Base-by-base conservation (phyloP, 2,113 vertebrate genomes). In the Ctenodactylus gundi region DNA sequence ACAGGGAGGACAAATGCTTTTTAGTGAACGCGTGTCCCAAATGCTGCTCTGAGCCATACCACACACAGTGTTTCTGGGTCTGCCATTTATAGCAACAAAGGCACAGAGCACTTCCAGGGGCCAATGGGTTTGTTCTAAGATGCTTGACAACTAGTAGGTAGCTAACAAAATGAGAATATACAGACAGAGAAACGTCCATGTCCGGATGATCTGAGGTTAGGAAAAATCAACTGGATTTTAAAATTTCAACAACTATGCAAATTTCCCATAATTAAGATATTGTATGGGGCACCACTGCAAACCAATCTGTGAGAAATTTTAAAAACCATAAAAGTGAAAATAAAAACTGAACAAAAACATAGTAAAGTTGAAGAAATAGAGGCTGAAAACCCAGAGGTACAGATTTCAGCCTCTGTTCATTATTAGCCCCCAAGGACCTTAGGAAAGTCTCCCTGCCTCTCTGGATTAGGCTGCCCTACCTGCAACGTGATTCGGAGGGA, bases 181-280 rank as follows among this genome's bases (percentile, higher is more conserved):
- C 14, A 44, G n/a, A 8, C 27, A 80, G 91, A 83, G 46, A 80
- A 27, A 86, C 17, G 65, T 31, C 17, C 51, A 36, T 23, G 77
- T 51, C 55, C n/a, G 9, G 23, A 80, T 80, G 18, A 94, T 83
- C 51, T 29, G 64, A 67, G 29, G 36, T 31, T 51, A 65, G 58
- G 62, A 96, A 94, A 34, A 84, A 75, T 49, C 13, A 76, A 72
- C 27, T 57, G 34, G n/a, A 60, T 89, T 84, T 96, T 95, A 39
- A 75, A 68, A 88, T 91, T 90, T 62, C 31, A 73, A 90, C 93
- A 81, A 60, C 41, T 83, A 80, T 6, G 31, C 51, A 78, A 70
- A 76, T n/a, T 83, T 88, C 15, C n/a, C 70, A 53, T 77, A 73
- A 78, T 53, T 62, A 92, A 88, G 49, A 77, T 9, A 39, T 23